Evolutionary conservation across 2,797 vertebrate genomes (phyloP).

Genomic region (Enteromius trimaculatus): DNA sequence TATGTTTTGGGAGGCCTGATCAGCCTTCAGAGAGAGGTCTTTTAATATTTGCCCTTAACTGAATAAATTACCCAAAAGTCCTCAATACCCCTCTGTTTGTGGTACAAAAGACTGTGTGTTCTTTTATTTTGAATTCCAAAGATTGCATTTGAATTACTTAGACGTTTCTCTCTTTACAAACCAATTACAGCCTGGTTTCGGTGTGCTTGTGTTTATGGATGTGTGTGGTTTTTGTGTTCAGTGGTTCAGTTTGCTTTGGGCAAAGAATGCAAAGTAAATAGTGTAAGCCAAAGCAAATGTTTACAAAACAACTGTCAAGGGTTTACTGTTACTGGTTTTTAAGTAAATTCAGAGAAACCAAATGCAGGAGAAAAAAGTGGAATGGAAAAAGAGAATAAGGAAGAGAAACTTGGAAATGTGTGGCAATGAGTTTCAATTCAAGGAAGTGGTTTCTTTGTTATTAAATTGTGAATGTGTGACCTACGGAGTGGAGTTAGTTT

Average conservation of each 20-base stretch:
- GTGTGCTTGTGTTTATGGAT: not conserved
- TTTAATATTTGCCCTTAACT: not conserved
- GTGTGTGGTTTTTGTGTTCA: not conserved
- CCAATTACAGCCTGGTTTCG: not conserved
- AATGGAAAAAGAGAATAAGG: not conserved
- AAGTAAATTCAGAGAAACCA: not conserved
- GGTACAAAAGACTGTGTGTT: not conserved
- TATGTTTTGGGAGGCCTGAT: not conserved
- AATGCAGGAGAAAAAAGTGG: not conserved
- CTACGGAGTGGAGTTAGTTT: not conserved
- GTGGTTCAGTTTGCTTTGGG: not conserved
- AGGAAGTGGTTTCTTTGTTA: not conserved
- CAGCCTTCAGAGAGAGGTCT: not conserved
- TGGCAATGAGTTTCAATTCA: not conserved
- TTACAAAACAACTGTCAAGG: not conserved
- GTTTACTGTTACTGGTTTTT: not conserved
- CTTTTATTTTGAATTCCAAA: not conserved
- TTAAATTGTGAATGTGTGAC: not conserved
- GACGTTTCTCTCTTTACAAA: not conserved
- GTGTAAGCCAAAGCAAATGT: not conserved
- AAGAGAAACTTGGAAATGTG: not conserved
- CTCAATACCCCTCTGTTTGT: slow-evolving; percentile 13
- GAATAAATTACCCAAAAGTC: not conserved
- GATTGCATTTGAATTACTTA: not conserved
- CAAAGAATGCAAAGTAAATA: not conserved